Evolutionary conservation across 2,797 vertebrate genomes (phyloP).

Genomic region (Vultur gryphus): DNA sequence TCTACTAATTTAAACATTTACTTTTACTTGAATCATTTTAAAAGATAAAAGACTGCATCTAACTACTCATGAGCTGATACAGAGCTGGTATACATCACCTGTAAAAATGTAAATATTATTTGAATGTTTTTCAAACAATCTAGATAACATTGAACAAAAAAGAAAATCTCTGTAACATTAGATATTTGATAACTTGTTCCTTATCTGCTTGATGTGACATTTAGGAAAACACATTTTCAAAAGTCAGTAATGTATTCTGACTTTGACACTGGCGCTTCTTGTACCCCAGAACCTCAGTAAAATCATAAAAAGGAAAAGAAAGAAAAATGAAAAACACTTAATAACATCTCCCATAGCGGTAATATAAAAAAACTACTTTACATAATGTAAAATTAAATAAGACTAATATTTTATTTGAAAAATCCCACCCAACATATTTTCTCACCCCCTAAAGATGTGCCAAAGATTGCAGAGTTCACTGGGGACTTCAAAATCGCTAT

Average conservation of each 20-base stretch:
- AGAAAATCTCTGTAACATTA: neutral
- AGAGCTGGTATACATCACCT: neutral
- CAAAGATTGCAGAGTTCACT: neutral
- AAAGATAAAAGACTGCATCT: neutral
- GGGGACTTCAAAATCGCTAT: constrained; percentile 12
- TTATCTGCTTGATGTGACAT: neutral
- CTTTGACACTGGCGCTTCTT: neutral
- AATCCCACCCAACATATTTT: neutral
- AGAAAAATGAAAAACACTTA: neutral
- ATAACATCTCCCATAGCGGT: neutral
- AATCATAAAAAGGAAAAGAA: neutral
- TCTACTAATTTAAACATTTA: constrained; percentile 10
- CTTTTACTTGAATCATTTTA: neutral
- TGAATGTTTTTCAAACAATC: constrained; percentile 1
- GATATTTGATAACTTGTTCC: neutral
- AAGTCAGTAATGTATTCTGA: neutral
- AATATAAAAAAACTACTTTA: neutral
- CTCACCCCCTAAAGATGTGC: neutral
- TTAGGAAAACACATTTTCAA: neutral
- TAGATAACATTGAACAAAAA: neutral
- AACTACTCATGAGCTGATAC: neutral
- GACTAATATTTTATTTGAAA: neutral
- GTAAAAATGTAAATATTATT: neutral
- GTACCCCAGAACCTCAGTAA: neutral
- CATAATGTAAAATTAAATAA: neutral